These are phyloP conservation scores for Digitonthophagus gazella DNA, from an alignment of 2,888 invertebrate genomes.

Conservation along the genomic window DNA sequence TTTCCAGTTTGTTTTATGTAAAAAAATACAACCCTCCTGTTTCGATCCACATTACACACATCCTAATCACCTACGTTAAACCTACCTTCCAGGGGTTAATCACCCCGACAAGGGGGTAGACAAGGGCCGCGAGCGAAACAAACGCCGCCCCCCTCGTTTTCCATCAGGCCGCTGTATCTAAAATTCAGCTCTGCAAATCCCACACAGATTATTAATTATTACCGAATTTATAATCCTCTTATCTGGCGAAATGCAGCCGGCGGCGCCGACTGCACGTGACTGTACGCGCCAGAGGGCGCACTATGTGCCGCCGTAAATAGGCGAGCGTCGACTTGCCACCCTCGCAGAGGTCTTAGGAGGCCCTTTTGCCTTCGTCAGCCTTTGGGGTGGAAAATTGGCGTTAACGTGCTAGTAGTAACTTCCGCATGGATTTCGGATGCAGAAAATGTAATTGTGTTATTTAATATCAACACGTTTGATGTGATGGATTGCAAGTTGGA, in stretches of 20 bases:
- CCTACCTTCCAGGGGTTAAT: neutral
- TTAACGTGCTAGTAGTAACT: neutral
- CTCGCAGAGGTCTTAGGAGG: neutral
- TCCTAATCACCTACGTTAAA: neutral
- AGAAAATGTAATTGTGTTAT: too few species aligned
- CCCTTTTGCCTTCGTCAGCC: neutral
- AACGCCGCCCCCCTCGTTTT: neutral
- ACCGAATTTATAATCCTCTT: slow-evolving; percentile 18
- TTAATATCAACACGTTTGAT: too few species aligned
- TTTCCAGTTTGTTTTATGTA: too few species aligned
- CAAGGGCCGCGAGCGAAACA: neutral
- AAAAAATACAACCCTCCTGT: too few species aligned
- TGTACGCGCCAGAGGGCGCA: neutral
- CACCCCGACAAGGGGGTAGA: neutral
- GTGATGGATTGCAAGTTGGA: too few species aligned
- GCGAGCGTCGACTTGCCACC: neutral
- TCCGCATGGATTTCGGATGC: neutral
- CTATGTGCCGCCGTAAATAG: neutral
- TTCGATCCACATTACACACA: neutral
- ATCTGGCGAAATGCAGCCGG: slow-evolving; percentile 15
- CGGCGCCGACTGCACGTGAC: slow-evolving; percentile 6
- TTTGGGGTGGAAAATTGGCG: neutral
- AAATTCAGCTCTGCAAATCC: slow-evolving; percentile 9
- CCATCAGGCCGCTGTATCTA: slow-evolving; percentile 4
- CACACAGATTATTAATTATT: slow-evolving; percentile 16